Evolutionary conservation across 92 coral and sea anemone species (phyloP), one percentile per base, ranked within the genome.

Genomic region (Epizoanthus stellaris): DNA sequence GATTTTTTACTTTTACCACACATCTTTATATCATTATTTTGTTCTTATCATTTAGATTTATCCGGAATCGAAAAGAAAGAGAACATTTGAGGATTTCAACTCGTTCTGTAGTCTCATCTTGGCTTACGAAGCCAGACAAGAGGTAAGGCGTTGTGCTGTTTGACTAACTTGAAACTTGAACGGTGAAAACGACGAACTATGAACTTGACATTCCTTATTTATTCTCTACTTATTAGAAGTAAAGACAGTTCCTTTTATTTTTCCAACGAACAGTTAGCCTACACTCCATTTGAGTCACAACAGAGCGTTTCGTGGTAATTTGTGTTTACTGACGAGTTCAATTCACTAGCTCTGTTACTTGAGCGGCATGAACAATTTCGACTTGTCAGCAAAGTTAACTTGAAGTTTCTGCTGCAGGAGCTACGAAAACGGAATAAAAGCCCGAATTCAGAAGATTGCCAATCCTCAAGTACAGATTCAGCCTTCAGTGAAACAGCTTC

Each of bases 51-150:
- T 75, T 9, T 82, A 97, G 99, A 91, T 82, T 75, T 91, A 80
- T 81, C 97, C 99, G 40, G 93, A 92, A 64, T 87, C 99, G 58
- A 97, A 97, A 89, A 97, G 93, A 76, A 89, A 91, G 74, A 90
- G 95, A 62, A 97, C 98, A 40, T 88, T 97, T 65, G 99, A 97
- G 74, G 99, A 92, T 76, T 97, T 97, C 87, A 97, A 97, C 93
- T 87, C 99, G 75, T 97, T 97, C 74, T 97, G 99, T 90, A 97
- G 99, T 70, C 93, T 93, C n/a, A 89, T 97, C 77, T 90, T 97
- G 82, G 99, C 99, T 4, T 93, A 97, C 93, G 99, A 97, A 90
- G 99, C 97, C 81, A 85, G 95, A 85, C 94, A 95, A 93, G 98
- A 95, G 93, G 98, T 94, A 68, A 83, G 90, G 23, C 81, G 81